Evolutionary conservation across 2,113 vertebrate genomes (phyloP).

Genomic region (Jacana jacana): DNA sequence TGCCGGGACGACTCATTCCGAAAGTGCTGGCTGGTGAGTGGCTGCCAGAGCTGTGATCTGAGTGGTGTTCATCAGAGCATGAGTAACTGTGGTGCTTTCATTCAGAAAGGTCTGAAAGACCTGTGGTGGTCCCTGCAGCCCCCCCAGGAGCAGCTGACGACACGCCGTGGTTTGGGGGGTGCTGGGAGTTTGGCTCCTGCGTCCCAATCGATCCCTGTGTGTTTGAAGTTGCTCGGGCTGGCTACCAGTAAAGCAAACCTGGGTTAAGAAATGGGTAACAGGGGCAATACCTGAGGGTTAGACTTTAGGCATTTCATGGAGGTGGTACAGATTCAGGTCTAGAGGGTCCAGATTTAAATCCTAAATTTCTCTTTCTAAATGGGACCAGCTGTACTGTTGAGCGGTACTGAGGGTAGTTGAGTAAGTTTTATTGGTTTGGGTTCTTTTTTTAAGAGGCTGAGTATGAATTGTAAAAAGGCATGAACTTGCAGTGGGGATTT

Average conservation of each 20-base stretch:
- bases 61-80: background rate
- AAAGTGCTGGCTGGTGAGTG: constrained; percentile 2
- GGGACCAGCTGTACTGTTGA: background rate
- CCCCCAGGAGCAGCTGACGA: no score
- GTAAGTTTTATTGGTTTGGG: background rate
- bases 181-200: background rate
- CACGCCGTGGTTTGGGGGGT: background rate
- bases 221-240: background rate
- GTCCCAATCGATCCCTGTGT: background rate
- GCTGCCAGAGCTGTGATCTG: background rate
- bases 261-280: background rate
- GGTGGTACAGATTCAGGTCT: background rate
- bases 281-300: background rate
- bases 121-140: background rate
- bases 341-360: background rate
- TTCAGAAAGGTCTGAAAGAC: background rate
- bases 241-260: background rate
- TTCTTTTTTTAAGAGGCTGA: background rate
- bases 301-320: background rate
- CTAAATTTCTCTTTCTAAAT: background rate
- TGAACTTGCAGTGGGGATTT: background rate
- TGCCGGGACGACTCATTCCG: background rate
- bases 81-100: background rate
- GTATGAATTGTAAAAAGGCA: background rate
- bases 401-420: background rate